These are phyloP conservation scores for Mola mola DNA, from an alignment of 2,113 vertebrate genomes.

Conservation along the genomic window DNA sequence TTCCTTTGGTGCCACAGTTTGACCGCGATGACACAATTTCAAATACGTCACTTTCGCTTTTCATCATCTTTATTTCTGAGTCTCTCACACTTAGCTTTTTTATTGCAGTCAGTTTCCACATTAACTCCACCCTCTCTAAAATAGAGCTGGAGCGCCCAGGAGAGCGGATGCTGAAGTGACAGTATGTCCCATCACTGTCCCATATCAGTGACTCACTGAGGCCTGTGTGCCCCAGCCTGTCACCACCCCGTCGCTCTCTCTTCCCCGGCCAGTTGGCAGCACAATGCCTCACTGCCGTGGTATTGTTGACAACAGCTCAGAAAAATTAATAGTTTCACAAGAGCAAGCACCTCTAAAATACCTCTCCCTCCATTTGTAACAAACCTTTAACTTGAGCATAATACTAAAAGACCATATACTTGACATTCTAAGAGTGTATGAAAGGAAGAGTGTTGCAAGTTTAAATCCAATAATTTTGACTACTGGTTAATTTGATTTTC, in stretches of 20 bases:
- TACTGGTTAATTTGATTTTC: constrained; percentile 27
- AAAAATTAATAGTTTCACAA: constrained; percentile 17
- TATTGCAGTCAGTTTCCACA: constrained; percentile 31
- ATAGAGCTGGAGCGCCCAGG: constrained; percentile 57
- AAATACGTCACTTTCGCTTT: neutral
- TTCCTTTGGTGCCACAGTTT: neutral
- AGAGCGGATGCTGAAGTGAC: constrained; percentile 66
- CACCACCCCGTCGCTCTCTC: constrained; percentile 69
- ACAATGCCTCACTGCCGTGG: constrained; percentile 35
- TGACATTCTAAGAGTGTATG: too few species aligned
- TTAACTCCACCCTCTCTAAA: constrained; percentile 45
- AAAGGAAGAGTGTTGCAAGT: too few species aligned
- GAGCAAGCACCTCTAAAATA: constrained; percentile 25
- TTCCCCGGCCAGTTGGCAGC: constrained; percentile 52
- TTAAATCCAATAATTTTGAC: neutral
- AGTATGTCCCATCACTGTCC: constrained; percentile 72
- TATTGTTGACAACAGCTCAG: constrained; percentile 45
- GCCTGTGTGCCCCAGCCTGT: constrained; percentile 72
- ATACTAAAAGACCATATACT: neutral
- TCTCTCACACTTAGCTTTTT: neutral
- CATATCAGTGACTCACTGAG: constrained; percentile 75
- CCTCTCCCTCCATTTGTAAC: neutral
- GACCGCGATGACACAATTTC: constrained; percentile 7
- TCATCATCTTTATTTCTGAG: constrained; percentile 17
- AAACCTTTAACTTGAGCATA: constrained; percentile 4